Conservation (phyloP, 2,888 invertebrate species). For the Idaea biselata region DNA sequence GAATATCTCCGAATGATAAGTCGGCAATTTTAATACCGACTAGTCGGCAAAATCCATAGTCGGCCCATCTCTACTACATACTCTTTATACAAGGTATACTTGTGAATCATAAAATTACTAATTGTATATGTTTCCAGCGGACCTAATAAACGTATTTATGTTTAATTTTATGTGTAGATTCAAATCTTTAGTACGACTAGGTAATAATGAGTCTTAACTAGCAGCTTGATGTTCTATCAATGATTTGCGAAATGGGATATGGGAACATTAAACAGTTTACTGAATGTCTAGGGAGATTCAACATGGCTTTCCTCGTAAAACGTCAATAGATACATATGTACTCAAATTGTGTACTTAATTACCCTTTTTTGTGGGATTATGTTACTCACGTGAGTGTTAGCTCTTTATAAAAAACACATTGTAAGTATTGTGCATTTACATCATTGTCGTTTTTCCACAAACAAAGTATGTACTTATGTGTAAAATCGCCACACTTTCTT, state of each 20-base stretch:
- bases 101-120: background rate
- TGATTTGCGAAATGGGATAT: background rate
- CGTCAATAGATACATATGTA: background rate
- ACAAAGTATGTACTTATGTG: too few relatives aligned
- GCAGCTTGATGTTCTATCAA: background rate
- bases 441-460: too few relatives aligned
- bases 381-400: too few relatives aligned
- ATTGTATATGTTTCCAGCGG: background rate
- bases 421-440: too few relatives aligned
- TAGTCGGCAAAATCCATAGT: too few relatives aligned
- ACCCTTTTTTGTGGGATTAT: too few relatives aligned
- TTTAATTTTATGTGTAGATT: background rate
- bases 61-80: too few relatives aligned
- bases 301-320: background rate
- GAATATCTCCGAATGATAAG: too few relatives aligned
- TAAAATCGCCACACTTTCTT: too few relatives aligned
- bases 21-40: too few relatives aligned
- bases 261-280: background rate
- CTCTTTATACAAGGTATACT: constrained; percentile 5
- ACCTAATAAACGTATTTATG: background rate
- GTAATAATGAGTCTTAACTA: background rate
- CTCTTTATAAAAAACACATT: too few relatives aligned
- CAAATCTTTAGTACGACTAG: background rate
- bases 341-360: too few relatives aligned
- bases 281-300: background rate